Conservation (phyloP, 2,113 vertebrate species). For the Lipotes vexillifer region DNA sequence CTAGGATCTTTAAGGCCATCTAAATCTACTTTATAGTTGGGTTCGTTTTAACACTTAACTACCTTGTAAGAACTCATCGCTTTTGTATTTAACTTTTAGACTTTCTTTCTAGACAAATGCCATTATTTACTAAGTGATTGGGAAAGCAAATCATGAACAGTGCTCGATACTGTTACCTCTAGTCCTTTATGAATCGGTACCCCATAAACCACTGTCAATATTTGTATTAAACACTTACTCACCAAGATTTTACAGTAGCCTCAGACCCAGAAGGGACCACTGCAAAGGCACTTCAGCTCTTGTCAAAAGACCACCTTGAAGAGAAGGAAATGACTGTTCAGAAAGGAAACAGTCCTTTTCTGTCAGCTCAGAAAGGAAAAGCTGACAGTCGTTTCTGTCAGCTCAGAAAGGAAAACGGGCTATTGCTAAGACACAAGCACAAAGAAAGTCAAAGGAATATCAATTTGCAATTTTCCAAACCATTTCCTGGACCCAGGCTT, state of each 20-base stretch:
- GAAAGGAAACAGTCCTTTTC: background rate
- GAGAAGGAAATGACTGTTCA: background rate
- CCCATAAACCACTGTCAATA: slow-evolving; percentile 73
- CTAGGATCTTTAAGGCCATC: slow-evolving; percentile 51
- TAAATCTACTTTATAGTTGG: slow-evolving; percentile 71
- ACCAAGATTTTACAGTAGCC: slow-evolving; percentile 59
- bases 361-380: background rate
- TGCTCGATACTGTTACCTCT: slow-evolving; percentile 45
- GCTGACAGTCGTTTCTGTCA: too few species aligned
- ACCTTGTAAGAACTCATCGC: slow-evolving; percentile 42
- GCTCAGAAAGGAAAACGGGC: background rate
- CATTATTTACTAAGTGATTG: slow-evolving; percentile 74
- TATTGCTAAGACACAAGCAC: background rate
- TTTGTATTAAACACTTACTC: slow-evolving; percentile 73
- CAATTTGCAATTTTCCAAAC: background rate
- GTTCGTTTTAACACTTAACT: slow-evolving; percentile 68
- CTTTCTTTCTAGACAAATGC: slow-evolving; percentile 66
- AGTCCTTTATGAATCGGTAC: slow-evolving; percentile 70
- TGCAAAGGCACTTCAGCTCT: background rate
- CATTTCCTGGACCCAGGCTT: background rate
- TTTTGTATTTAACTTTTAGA: slow-evolving; percentile 73
- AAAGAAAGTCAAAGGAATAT: background rate
- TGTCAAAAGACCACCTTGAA: background rate
- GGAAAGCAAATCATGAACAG: slow-evolving; percentile 70
- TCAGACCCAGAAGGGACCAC: slow-evolving; percentile 43